Evolutionary conservation across 2,888 invertebrate species (phyloP), one percentile per base, ranked within the genome.

Genomic region (Onthophagus sagittarius): DNA sequence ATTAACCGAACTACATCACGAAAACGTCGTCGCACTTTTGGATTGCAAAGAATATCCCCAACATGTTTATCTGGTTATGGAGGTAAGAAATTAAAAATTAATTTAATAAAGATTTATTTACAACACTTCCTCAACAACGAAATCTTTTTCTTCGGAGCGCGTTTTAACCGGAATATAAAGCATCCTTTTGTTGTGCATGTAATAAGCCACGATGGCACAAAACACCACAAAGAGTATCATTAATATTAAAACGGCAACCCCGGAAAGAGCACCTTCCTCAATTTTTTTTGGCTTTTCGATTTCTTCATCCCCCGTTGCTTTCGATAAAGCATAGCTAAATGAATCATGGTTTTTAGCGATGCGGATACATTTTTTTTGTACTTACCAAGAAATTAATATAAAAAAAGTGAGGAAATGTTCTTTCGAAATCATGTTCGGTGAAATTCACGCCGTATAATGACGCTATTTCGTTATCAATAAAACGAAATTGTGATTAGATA

Each of bases 1-100:
- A 87, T 87, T 99, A 82, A 98, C 98, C 31, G 95, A 95, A 84
- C 89, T 99, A 72, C 97, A 99, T 86, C 99, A 99, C 89, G 97
- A 98, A 82, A 99, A 99, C 90, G 96, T 99, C 77, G 99, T 99
- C 72, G 96, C 97, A 33, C 90, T 99, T 82, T 90, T 98, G 85
- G 98, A 99, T 87, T 99, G 98, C 87, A 97, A 98, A 89, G 98
- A 99, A 88, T 96, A 97, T 75, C 90, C 93, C 77, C 93, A 94
- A 80, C 94, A 97, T 87, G 98, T 99, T 79, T 98, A 94, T 88
- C 92, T 99, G 81, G 97, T 99, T 81, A 99, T 99, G 98, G 99
- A 99, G 92, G 95, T 96, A 86, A 90, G 92, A 85, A 32, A 13
- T 71, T 53, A 53, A 53, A 4, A 53, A 53, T 4, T 9, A 53